Conservation (phyloP, 2,888 invertebrate genomes). For the Hemithea aestivaria region DNA sequence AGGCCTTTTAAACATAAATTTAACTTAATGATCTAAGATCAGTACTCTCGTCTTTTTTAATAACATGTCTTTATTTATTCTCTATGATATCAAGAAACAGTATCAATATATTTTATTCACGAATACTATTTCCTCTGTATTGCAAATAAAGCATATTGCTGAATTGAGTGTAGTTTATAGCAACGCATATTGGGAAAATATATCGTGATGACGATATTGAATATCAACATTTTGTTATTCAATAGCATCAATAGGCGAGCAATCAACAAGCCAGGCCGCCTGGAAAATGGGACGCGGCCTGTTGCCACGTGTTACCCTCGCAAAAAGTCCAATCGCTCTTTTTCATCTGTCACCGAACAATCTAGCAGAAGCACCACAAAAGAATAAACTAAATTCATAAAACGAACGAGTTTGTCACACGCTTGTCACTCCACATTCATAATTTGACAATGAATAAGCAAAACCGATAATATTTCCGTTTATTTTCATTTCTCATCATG, state of each 20-base stretch:
- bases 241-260: conserved; percentile 2
- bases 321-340: conserved; percentile 23
- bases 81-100: too few species aligned
- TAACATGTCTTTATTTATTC: too few species aligned
- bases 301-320: conserved; percentile 9
- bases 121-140: too few species aligned
- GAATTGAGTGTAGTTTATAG: too few species aligned
- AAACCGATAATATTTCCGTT: not conserved
- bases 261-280: conserved; percentile 11
- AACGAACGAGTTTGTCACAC: conserved; percentile 34
- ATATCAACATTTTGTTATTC: conserved; percentile 2
- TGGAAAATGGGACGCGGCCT: conserved; percentile 12
- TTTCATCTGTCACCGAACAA: conserved; percentile 23
- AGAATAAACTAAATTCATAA: conserved; percentile 39
- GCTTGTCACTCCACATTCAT: conserved; percentile 30
- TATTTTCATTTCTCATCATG: conserved; percentile 30
- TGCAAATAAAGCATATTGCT: too few species aligned
- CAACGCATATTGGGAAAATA: conserved; percentile 3
- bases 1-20: too few species aligned
- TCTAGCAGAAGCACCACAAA: conserved; percentile 21
- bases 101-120: too few species aligned
- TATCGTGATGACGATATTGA: too few species aligned
- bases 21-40: too few species aligned
- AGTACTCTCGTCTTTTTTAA: too few species aligned
- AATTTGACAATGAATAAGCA: conserved; percentile 1